Evolutionary conservation across 2,888 invertebrate genomes (phyloP).

Genomic region (Lampropteryx suffumata): DNA sequence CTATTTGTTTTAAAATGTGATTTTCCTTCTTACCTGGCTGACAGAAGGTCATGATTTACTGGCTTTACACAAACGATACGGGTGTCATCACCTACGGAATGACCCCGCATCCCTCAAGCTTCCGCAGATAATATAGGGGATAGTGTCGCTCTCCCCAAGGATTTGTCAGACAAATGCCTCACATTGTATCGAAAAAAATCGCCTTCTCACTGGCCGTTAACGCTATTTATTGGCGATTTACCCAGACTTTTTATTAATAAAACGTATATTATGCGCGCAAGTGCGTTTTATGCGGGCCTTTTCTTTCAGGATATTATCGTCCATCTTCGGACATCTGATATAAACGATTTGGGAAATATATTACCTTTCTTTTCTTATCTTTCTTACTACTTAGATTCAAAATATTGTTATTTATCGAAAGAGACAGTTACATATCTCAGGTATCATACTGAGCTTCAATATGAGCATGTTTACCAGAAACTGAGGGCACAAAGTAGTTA

Average conservation of each 20-base stretch:
- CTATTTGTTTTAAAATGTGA: slow-evolving; percentile 57
- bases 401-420: too few species aligned
- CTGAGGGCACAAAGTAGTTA: slow-evolving; percentile 64
- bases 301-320: slow-evolving; percentile 74
- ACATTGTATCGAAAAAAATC: slow-evolving; percentile 79
- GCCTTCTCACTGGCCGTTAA: slow-evolving; percentile 77
- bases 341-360: slow-evolving; percentile 57
- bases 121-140: slow-evolving; percentile 66
- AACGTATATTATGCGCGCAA: slow-evolving; percentile 82
- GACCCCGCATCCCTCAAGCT: slow-evolving; percentile 79
- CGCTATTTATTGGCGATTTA: slow-evolving; percentile 81
- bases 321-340: slow-evolving; percentile 78
- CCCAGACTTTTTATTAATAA: slow-evolving; percentile 81
- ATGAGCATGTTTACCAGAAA: slow-evolving; percentile 61
- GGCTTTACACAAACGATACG: slow-evolving; percentile 70
- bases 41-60: slow-evolving; percentile 69
- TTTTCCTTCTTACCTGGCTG: slow-evolving; percentile 61
- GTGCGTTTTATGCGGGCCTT: slow-evolving; percentile 77
- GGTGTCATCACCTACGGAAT: slow-evolving; percentile 78
- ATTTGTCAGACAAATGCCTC: slow-evolving; percentile 83
- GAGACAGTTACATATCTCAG: slow-evolving; percentile 41
- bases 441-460: slow-evolving; percentile 43
- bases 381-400: too few species aligned
- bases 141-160: slow-evolving; percentile 75
- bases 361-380: slow-evolving; percentile 48